phyloP scores from a whole-genome alignment of 2,113 vertebrate genomes.

The Odocoileus virginianus region DNA sequence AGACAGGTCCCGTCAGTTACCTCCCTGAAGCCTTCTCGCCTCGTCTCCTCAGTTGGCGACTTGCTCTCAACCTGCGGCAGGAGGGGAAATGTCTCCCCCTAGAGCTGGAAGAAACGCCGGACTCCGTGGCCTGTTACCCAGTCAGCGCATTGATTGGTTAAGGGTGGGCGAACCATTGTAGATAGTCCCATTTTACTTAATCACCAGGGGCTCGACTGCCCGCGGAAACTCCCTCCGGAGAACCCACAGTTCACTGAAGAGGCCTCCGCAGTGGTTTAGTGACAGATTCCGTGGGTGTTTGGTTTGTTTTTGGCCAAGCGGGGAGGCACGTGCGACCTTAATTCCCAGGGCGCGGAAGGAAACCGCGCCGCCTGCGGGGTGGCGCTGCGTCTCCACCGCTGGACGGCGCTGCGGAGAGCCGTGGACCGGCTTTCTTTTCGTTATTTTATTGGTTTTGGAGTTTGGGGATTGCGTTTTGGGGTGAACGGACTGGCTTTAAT shows the following conservation, averaged over 20 bases:
- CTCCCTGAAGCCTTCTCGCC: rapidly evolving
- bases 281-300: rapidly evolving
- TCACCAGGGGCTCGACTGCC: neutral
- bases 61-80: rapidly evolving
- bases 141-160: rapidly evolving
- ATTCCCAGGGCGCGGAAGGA: rapidly evolving
- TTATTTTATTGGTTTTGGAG: neutral
- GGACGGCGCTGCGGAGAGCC: rapidly evolving
- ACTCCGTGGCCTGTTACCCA: rapidly evolving
- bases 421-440: rapidly evolving
- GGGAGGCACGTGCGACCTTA: rapidly evolving
- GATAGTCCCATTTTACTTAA: rapidly evolving
- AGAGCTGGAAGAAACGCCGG: rapidly evolving
- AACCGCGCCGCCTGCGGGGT: rapidly evolving
- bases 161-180: rapidly evolving
- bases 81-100: rapidly evolving
- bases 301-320: rapidly evolving
- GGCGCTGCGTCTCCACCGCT: rapidly evolving
- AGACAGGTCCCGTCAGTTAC: rapidly evolving
- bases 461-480: rapidly evolving
- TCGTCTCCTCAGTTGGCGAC: rapidly evolving
- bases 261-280: rapidly evolving
- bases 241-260: rapidly evolving
- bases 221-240: neutral
- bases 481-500: no score